A percentile compares a stretch with the other conserved stretches of the same genome.
Evolutionary conservation across 1,140 invertebrate species (phyloP).

Genomic region (Penaeus indicus): DNA sequence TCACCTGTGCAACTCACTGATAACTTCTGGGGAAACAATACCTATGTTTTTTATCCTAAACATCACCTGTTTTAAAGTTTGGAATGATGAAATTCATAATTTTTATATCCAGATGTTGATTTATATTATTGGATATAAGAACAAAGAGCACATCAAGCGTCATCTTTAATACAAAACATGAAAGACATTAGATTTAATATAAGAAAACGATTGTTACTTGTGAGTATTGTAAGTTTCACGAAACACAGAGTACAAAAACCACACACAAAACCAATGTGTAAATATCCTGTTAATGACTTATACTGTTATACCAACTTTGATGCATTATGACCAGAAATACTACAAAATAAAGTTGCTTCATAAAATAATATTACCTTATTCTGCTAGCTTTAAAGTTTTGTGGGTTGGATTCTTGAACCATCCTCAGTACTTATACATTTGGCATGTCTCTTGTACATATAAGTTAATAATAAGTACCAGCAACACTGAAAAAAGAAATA

Average conservation of each 20-base stretch:
- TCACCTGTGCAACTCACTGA: constrained; percentile 49
- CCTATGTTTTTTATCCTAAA: constrained; percentile 16
- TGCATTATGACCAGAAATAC: constrained; percentile 39
- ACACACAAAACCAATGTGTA: constrained; percentile 51
- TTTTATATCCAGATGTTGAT: constrained; percentile 38
- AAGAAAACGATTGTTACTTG: constrained; percentile 42
- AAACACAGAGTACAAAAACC: constrained; percentile 58
- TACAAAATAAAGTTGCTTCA: constrained; percentile 42
- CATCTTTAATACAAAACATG: constrained; percentile 58
- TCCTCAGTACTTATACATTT: neutral
- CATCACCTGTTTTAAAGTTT: constrained; percentile 23
- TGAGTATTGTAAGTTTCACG: constrained; percentile 37
- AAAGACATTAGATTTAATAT: constrained; percentile 60
- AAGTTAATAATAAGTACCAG: neutral
- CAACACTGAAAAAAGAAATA: constrained; percentile 2
- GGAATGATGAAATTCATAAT: neutral
- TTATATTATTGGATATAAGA: constrained; percentile 58
- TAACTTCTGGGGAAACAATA: constrained; percentile 20
- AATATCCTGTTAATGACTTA: constrained; percentile 43
- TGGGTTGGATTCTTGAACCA: constrained; percentile 54
- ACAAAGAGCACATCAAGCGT: constrained; percentile 59
- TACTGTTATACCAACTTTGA: constrained; percentile 40
- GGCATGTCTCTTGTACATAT: neutral
- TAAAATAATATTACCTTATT: constrained; percentile 33
- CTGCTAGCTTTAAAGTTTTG: constrained; percentile 25